These are phyloP conservation scores for Hylia prasina DNA, from an alignment of 2,113 vertebrate genomes.

Conservation along the genomic window DNA sequence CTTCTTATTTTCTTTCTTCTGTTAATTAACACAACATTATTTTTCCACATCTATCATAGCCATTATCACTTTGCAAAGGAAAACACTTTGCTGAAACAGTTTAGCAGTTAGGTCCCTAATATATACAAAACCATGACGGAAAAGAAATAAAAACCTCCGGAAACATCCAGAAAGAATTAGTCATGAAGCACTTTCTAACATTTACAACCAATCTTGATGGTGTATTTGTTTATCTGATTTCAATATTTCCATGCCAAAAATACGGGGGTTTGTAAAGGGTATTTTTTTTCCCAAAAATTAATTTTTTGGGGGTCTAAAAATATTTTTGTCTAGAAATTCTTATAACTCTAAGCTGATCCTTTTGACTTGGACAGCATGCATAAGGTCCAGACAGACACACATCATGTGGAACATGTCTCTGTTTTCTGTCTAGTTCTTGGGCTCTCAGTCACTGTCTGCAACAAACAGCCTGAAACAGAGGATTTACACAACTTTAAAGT, in stretches of 20 bases:
- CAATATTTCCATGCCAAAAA: background rate
- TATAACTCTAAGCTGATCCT: background rate
- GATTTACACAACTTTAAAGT: background rate
- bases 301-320: background rate
- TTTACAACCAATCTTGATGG: background rate
- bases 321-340: background rate
- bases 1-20: background rate
- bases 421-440: background rate
- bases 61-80: background rate
- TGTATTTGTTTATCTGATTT: background rate
- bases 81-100: background rate
- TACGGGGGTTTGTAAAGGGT: background rate
- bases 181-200: background rate
- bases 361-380: rapidly evolving
- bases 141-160: background rate
- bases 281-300: background rate
- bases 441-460: background rate
- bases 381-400: rapidly evolving
- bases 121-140: background rate
- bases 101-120: background rate
- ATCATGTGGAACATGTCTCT: background rate
- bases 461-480: background rate
- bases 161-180: background rate
- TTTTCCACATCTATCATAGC: background rate
- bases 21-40: background rate